These are phyloP conservation scores for Paratrypauchen microcephalus DNA, from an alignment of 2,797 vertebrate genomes.

Conservation along the genomic window DNA sequence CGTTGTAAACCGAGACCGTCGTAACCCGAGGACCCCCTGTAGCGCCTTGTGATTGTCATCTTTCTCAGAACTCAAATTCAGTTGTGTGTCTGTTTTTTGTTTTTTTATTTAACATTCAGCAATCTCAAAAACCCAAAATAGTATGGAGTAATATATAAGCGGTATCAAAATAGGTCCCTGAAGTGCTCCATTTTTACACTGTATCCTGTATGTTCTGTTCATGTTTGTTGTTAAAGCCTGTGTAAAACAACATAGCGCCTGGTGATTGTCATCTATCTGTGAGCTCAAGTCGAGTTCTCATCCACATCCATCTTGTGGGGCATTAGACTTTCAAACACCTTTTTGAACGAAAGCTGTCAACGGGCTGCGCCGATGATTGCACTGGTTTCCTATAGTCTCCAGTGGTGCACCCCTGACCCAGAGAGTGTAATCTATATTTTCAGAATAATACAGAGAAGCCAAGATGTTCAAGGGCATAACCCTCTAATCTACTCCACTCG, in stretches of 20 bases:
- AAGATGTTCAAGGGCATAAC: constrained; percentile 73
- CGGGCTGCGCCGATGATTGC: constrained; percentile 62
- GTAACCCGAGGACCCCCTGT: no score
- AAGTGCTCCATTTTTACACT: constrained; percentile 41
- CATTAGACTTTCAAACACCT: constrained; percentile 70
- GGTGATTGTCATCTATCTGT: constrained; percentile 62
- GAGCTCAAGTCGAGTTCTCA: constrained; percentile 55
- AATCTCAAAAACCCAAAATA: background rate
- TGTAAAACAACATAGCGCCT: constrained; percentile 48
- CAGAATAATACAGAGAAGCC: constrained; percentile 72
- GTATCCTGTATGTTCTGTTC: constrained; percentile 11
- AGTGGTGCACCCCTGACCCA: constrained; percentile 62
- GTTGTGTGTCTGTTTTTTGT: constrained; percentile 24
- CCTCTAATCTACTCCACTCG: constrained; percentile 73
- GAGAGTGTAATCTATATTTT: constrained; percentile 72
- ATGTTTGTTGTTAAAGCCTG: constrained; percentile 42
- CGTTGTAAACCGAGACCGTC: no score
- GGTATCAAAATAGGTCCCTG: constrained; percentile 37
- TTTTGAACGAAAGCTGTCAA: constrained; percentile 49
- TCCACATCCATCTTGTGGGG: constrained; percentile 58
- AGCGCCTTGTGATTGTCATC: constrained; percentile 46
- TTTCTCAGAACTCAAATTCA: constrained; percentile 60
- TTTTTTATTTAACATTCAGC: no score
- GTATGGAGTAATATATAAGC: constrained; percentile 35
- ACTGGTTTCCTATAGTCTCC: constrained; percentile 69